Conservation (phyloP, 2,797 vertebrate genomes). For the Falco cherrug region DNA sequence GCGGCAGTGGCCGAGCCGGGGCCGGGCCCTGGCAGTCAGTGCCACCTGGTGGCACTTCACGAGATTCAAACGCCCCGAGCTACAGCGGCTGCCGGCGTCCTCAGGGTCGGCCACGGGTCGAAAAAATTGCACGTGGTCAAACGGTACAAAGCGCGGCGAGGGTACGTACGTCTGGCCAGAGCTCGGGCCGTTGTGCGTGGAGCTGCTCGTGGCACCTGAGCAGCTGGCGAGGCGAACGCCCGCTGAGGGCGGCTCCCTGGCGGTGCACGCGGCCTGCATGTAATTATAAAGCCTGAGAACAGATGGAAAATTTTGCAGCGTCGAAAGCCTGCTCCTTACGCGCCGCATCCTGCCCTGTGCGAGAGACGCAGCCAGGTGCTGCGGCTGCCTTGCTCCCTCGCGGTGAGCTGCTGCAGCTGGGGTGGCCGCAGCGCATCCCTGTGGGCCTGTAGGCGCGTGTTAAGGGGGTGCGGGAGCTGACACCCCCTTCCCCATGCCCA, state of each 20-base stretch:
- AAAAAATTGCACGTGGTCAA: neutral
- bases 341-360: neutral
- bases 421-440: neutral
- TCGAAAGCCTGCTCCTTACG: neutral
- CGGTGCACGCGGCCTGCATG: slow-evolving; percentile 24
- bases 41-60: slow-evolving; percentile 42
- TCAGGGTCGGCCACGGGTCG: neutral
- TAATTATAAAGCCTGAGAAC: slow-evolving; percentile 33
- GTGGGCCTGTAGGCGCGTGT: rapidly evolving
- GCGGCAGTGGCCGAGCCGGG: neutral
- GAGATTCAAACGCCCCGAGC: neutral
- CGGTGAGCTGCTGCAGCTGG: too few relatives aligned
- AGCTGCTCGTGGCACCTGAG: neutral
- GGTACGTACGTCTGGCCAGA: neutral
- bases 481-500: rapidly evolving
- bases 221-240: slow-evolving; percentile 43
- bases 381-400: neutral
- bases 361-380: rapidly evolving
- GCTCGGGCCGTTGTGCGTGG: neutral
- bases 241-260: slow-evolving; percentile 38
- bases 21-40: neutral
- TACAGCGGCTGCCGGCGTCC: neutral
- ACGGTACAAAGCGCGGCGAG: neutral
- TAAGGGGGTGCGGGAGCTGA: too few relatives aligned
- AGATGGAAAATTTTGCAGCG: slow-evolving; percentile 58